Percentiles rank a stretch among this genome's conserved stretches.
phyloP scores from a whole-genome alignment of 1,140 invertebrate genomes.

The Mamestra configurata region DNA sequence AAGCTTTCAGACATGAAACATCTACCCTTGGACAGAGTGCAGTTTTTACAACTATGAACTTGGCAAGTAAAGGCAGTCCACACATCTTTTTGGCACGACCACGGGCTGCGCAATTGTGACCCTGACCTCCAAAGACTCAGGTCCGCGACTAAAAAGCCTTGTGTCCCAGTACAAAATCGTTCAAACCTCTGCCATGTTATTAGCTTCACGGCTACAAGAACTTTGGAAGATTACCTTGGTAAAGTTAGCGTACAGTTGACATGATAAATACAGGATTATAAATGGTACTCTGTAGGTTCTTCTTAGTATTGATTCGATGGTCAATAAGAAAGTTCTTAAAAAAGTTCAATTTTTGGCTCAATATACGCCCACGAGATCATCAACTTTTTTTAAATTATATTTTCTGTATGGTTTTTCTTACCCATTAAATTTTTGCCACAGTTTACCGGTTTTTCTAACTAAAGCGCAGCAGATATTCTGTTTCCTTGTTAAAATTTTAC shows the following conservation, averaged over 20 bases:
- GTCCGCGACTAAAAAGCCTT: conserved; percentile 10
- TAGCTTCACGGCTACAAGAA: background rate
- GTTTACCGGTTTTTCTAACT: too few species aligned
- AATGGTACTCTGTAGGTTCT: too few species aligned
- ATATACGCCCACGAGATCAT: too few species aligned
- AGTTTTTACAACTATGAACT: conserved; percentile 2
- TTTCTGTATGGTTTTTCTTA: too few species aligned
- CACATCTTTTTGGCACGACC: conserved; percentile 6
- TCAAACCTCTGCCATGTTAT: background rate
- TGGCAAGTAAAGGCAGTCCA: conserved; percentile 14
- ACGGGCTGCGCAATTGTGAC: background rate
- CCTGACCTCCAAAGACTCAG: conserved; percentile 18
- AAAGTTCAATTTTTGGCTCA: too few species aligned
- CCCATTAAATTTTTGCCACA: too few species aligned
- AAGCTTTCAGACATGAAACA: conserved; percentile 3
- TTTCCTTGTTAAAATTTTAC: background rate
- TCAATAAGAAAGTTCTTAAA: too few species aligned
- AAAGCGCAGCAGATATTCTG: background rate
- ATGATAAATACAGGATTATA: background rate
- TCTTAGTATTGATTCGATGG: too few species aligned
- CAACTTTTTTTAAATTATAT: too few species aligned
- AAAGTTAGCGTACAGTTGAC: background rate
- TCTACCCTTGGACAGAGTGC: conserved; percentile 14
- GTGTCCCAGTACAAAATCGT: background rate
- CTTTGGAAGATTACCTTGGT: conserved; percentile 2